These are phyloP conservation scores for Ligdia adustata DNA, from an alignment of 2,888 invertebrate genomes.

Conservation along the genomic window DNA sequence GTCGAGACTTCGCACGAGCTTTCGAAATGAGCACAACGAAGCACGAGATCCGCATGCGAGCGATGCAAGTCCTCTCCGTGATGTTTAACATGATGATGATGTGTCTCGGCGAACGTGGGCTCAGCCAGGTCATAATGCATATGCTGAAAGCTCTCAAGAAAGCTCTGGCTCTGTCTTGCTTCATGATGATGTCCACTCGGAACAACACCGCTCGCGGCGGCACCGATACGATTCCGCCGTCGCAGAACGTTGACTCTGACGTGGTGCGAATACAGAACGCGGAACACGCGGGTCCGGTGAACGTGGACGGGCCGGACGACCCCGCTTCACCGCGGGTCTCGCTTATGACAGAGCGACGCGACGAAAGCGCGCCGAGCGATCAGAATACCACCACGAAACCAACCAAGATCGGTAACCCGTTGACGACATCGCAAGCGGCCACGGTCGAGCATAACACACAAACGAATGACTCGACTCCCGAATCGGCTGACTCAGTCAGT, in stretches of 20 bases:
- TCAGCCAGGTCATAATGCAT: conserved; percentile 72
- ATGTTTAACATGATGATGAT: conserved; percentile 83
- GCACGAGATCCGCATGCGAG: conserved; percentile 77
- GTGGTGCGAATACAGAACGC: conserved; percentile 71
- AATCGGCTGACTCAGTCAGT: conserved; percentile 36
- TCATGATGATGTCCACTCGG: conserved; percentile 75
- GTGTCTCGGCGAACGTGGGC: conserved; percentile 75
- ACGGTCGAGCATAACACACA: conserved; percentile 27
- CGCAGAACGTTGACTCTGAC: conserved; percentile 62
- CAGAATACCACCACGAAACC: conserved; percentile 8
- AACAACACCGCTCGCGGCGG: conserved; percentile 48
- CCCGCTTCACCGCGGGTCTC: conserved; percentile 41
- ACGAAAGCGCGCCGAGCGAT: conserved; percentile 1
- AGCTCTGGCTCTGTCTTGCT: conserved; percentile 73
- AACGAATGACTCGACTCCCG: conserved; percentile 36
- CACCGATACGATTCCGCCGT: conserved; percentile 47
- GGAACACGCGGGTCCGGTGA: conserved; percentile 68
- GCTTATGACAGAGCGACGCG: conserved; percentile 6
- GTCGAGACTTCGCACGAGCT: conserved; percentile 63
- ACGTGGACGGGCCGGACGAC: conserved; percentile 70
- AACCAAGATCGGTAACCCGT: conserved; percentile 30
- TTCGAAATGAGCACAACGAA: conserved; percentile 73
- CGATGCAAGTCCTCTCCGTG: conserved; percentile 77
- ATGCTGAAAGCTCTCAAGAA: conserved; percentile 76
- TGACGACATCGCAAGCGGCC: conserved; percentile 41